Evolutionary conservation across 2,888 invertebrate genomes (phyloP), one percentile per base, ranked within the genome.

Genomic region (Yponomeuta plumbellus): DNA sequence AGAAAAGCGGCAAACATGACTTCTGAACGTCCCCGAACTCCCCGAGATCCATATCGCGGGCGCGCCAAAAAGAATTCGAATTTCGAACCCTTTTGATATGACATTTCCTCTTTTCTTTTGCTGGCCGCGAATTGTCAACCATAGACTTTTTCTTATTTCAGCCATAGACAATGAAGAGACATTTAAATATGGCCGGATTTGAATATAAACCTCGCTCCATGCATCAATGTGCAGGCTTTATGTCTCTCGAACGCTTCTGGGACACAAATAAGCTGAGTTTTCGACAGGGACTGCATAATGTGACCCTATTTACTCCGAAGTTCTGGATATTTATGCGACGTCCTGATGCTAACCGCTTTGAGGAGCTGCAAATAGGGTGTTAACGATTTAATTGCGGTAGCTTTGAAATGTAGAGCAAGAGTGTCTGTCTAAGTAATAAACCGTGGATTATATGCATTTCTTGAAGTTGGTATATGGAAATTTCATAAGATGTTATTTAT

Each of bases 131-230:
- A 88, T 85, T 90, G 89, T 90, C 89, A 89, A 86, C 82, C 84
- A 87, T 88, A 88, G 90, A 88, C 86, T 34, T 34, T 34, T 10
- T 34, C 34, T 34, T 34, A 85, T 90, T 89, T 90, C 89, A 89
- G 86, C 82, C 84, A 87, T 88, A 89, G 90, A 88, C 86, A 85
- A 85, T 83, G 84, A 81, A 52, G 77, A n/a, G 80, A 71, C 80
- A 87, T 88, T 90, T 90, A 86, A 90, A 91, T 91, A 82, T 83
- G n/a, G 73, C 69, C 74, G 79, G 80, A 90, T 91, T 90, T 91
- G 88, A 91, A 91, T 91, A 91, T 91, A 91, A 91, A 89, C 87
- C 85, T 87, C 84, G 86, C 83, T 81, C 87, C 84, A 86, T 89
- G 83, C 86, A 90, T 91, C 90, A 90, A 86, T 73, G 78, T 72